These are phyloP conservation scores for Drosophila nr. perissopoda DNA, from an alignment of 2,888 invertebrate species.

Conservation along the genomic window DNA sequence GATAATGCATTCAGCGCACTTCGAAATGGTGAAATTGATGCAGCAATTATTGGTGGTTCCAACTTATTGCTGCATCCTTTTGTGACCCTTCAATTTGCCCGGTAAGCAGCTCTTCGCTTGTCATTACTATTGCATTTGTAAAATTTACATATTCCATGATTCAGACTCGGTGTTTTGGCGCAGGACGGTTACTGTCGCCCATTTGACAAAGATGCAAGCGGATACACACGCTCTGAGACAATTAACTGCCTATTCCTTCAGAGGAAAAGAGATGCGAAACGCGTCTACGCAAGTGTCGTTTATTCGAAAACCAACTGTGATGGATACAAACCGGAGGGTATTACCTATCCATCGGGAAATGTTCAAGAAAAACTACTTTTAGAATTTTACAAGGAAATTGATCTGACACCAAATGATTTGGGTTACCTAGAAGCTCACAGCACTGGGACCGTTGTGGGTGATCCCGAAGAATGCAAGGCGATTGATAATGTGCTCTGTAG, in stretches of 20 bases:
- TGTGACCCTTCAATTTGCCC: slow-evolving; percentile 94
- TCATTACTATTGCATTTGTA: too few relatives aligned
- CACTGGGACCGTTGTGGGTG: slow-evolving; percentile 93
- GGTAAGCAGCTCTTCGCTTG: slow-evolving; percentile 84
- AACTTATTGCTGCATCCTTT: slow-evolving; percentile 95
- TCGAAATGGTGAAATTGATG: slow-evolving; percentile 92
- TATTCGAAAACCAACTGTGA: slow-evolving; percentile 93
- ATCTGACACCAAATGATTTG: slow-evolving; percentile 89
- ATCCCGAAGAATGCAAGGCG: slow-evolving; percentile 95
- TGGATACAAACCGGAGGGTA: slow-evolving; percentile 90
- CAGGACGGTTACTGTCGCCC: slow-evolving; percentile 94
- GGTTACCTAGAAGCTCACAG: slow-evolving; percentile 95
- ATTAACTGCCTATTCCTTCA: slow-evolving; percentile 90
- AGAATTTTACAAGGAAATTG: slow-evolving; percentile 89
- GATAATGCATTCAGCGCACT: slow-evolving; percentile 93
- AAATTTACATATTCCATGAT: slow-evolving; percentile 4
- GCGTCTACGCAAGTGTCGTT: slow-evolving; percentile 89
- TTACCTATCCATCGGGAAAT: slow-evolving; percentile 89
- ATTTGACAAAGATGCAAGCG: slow-evolving; percentile 93
- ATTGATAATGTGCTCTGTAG: slow-evolving; percentile 92
- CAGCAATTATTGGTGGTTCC: slow-evolving; percentile 95
- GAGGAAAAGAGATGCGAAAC: slow-evolving; percentile 88
- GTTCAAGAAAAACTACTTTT: slow-evolving; percentile 87
- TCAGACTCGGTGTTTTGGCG: slow-evolving; percentile 91
- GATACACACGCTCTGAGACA: slow-evolving; percentile 94